Evolutionary conservation across 1,140 invertebrate species (phyloP).

Genomic region (Bradysia coprophila): DNA sequence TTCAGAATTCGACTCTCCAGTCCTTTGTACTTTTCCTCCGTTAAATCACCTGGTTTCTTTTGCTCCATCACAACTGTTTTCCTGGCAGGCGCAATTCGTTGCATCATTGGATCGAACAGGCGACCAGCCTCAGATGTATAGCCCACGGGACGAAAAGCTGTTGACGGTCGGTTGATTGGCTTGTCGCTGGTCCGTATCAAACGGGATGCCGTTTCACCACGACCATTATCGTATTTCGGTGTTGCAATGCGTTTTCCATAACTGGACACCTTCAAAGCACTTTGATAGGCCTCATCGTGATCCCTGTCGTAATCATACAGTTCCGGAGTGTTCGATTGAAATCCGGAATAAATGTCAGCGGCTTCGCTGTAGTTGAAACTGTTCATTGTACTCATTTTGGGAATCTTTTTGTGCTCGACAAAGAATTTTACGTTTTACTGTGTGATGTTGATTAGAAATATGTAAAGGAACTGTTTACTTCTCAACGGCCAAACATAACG

Average conservation of each 20-base stretch:
- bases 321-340: background rate
- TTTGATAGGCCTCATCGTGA: background rate
- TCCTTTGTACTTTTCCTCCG: constrained; percentile 68
- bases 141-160: constrained; percentile 86
- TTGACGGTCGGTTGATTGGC: constrained; percentile 59
- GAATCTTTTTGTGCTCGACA: too few relatives aligned
- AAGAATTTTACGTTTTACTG: too few relatives aligned
- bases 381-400: background rate
- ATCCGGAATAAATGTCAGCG: background rate
- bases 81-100: constrained; percentile 30
- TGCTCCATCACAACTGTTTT: background rate
- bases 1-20: constrained; percentile 66
- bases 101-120: constrained; percentile 56
- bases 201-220: background rate
- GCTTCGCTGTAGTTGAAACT: background rate
- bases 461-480: too few relatives aligned
- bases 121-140: constrained; percentile 58
- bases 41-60: background rate
- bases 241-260: background rate
- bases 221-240: background rate
- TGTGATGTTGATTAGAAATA: too few relatives aligned
- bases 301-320: background rate
- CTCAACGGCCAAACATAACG: too few relatives aligned
- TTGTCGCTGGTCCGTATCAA: constrained; percentile 13
- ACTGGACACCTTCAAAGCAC: background rate